Evolutionary conservation across 2,888 invertebrate species (phyloP), one percentile per base, ranked within the genome.

Genomic region (Aquatica leii): DNA sequence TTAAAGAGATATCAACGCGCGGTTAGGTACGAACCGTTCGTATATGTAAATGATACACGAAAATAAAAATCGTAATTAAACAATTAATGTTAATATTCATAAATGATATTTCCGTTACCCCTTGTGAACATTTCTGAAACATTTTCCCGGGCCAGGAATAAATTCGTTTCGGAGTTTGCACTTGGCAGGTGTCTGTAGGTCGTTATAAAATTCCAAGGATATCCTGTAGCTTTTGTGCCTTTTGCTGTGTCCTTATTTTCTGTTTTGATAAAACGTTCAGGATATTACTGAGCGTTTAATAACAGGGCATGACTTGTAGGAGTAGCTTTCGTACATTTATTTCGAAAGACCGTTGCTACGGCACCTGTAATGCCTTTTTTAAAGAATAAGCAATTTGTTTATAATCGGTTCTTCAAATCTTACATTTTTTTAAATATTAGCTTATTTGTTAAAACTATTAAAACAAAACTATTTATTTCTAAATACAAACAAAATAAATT

Each of bases 101-200:
- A 54, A 60, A 49, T 43, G 48, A 51, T 43, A 54, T 69, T 65
- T 65, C 69, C 70, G 52, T 70, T 65, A 70, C 63, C 74, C 74
- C 49, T 69, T 74, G 76, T 77, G 74, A 76, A 76, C 69, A 43
- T 51, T 59, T 56, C 60, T 40, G 69, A 73, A 74, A 74, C 71
- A 69, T 71, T 74, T 77, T 76, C 76, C 77, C 73, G 70, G 69
- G 53, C 65, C 65, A 72, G 74, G 78, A 77, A 78, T 78, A 78
- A 75, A 77, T 78, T 78, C 74, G 78, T 78, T 73, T 73, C 77
- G 78, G 71, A 72, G 71, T 73, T 71, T 76, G 76, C 72, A 74
- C 74, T 71, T 73, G 77, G 74, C 78, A 78, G 78, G 78, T 78
- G 78, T 72, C 72, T 55, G 68, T 40, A 69, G 70, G 71, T 75